Percentiles rank a stretch among this genome's conserved stretches.
Evolutionary conservation across 1,140 invertebrate species (phyloP).

Genomic region (Elymnias hypermnestra): DNA sequence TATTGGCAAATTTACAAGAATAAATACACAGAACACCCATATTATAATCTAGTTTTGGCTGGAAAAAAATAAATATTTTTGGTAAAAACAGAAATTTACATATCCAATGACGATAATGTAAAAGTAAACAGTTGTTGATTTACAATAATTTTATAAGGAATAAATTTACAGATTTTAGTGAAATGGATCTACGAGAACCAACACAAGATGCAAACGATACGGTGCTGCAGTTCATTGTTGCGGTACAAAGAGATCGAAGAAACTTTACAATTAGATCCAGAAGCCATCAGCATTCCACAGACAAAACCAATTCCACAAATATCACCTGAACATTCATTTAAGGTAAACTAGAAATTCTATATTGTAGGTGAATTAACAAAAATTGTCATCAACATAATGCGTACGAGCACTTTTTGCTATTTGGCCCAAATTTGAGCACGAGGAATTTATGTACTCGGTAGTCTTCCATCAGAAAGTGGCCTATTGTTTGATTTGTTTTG

Average conservation of each 20-base stretch:
- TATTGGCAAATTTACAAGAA: too few species aligned
- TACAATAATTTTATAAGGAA: background rate
- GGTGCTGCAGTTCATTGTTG: slow-evolving; percentile 65
- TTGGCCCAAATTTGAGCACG: too few species aligned
- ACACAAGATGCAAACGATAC: slow-evolving; percentile 75
- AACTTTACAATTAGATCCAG: slow-evolving; percentile 27
- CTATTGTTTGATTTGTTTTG: too few species aligned
- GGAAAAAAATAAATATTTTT: too few species aligned
- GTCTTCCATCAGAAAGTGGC: too few species aligned
- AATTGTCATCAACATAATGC: background rate
- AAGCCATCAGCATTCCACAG: slow-evolving; percentile 26
- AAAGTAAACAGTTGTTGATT: too few species aligned
- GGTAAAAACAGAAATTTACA: too few species aligned
- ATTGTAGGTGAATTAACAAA: background rate
- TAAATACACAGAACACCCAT: too few species aligned
- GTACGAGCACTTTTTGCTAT: too few species aligned
- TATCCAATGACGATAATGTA: too few species aligned
- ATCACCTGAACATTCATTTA: slow-evolving; percentile 57
- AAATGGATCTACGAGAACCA: slow-evolving; percentile 78
- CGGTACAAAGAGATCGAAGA: slow-evolving; percentile 69
- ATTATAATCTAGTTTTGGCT: too few species aligned
- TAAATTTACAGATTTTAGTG: slow-evolving; percentile 59
- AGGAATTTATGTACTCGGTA: too few species aligned
- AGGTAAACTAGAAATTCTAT: slow-evolving; percentile 29
- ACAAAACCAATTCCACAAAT: slow-evolving; percentile 38